phyloP scores from a whole-genome alignment of 2,113 vertebrate species.

The Misgurnus anguillicaudatus region DNA sequence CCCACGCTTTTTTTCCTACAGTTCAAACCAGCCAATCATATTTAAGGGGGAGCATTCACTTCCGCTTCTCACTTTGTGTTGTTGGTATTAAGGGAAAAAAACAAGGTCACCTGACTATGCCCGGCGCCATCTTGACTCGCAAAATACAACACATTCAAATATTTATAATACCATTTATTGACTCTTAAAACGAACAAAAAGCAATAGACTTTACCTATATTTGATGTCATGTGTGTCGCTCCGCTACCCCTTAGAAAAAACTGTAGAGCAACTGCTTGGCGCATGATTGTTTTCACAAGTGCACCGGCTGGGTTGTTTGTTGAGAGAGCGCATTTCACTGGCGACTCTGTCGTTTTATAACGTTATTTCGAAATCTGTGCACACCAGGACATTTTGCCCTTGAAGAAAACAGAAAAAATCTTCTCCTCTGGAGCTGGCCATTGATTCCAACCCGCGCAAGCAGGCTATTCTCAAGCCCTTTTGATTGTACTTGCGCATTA shows the following conservation, averaged over 20 bases:
- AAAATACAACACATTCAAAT: constrained; percentile 57
- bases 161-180: constrained; percentile 58
- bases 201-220: constrained; percentile 66
- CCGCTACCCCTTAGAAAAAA: constrained; percentile 63
- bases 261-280: constrained; percentile 57
- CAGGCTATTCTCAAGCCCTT: constrained; percentile 55
- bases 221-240: constrained; percentile 62
- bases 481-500: constrained; percentile 60
- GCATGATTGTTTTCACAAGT: constrained; percentile 62
- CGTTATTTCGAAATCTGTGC: constrained; percentile 54
- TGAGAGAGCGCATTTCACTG: constrained; percentile 63
- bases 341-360: constrained; percentile 55
- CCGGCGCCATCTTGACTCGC: constrained; percentile 63
- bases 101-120: constrained; percentile 67
- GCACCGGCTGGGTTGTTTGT: constrained; percentile 56
- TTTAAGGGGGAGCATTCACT: constrained; percentile 49
- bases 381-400: constrained; percentile 52
- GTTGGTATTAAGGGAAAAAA: constrained; percentile 50
- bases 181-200: constrained; percentile 63
- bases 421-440: constrained; percentile 52
- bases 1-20: constrained; percentile 29
- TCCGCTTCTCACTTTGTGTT: constrained; percentile 52
- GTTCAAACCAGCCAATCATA: constrained; percentile 62
- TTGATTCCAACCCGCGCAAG: constrained; percentile 52
- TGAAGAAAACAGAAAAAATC: constrained; percentile 49